phyloP scores from a whole-genome alignment of 2,797 vertebrate species.

The Menidia menidia region DNA sequence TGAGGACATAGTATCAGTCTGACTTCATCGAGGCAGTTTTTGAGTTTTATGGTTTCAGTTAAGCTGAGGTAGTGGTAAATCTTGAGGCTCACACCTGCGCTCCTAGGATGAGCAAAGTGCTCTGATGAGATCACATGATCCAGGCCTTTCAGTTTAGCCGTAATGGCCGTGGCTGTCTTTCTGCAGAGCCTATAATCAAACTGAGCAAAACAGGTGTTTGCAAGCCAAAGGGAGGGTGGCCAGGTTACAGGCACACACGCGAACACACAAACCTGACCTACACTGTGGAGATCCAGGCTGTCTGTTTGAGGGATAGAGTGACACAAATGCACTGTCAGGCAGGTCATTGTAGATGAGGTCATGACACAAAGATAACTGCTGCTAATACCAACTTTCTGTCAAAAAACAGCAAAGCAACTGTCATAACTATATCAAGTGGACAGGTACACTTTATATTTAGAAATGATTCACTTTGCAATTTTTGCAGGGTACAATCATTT shows the following conservation, averaged over 20 bases:
- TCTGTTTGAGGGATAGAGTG: conserved; percentile 56
- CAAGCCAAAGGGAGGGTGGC: conserved; percentile 48
- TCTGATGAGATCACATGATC: conserved; percentile 61
- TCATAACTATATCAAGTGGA: conserved; percentile 26
- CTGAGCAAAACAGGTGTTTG: conserved; percentile 69
- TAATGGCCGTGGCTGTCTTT: conserved; percentile 42
- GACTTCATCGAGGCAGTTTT: conserved; percentile 43
- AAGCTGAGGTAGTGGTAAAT: conserved; percentile 38
- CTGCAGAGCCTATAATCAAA: conserved; percentile 63
- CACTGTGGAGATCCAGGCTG: conserved; percentile 40
- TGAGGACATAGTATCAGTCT: conserved; percentile 21
- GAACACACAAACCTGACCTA: conserved; percentile 56
- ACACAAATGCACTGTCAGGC: conserved; percentile 37
- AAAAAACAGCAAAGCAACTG: conserved; percentile 4
- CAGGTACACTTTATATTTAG: conserved; percentile 2
- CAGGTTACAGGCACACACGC: conserved; percentile 41
- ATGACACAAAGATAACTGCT: conserved; percentile 49
- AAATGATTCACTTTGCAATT: conserved; percentile 9
- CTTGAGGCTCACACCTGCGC: conserved; percentile 44
- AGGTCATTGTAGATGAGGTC: conserved; percentile 67
- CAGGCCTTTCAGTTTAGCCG: conserved; percentile 41
- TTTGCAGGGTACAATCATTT: conserved; percentile 28
- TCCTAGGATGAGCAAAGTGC: conserved; percentile 50
- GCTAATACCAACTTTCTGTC: conserved; percentile 33
- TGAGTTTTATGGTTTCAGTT: conserved; percentile 47